phyloP scores from a whole-genome alignment of 1,140 invertebrate species.

The Himalopsyche phryganea region DNA sequence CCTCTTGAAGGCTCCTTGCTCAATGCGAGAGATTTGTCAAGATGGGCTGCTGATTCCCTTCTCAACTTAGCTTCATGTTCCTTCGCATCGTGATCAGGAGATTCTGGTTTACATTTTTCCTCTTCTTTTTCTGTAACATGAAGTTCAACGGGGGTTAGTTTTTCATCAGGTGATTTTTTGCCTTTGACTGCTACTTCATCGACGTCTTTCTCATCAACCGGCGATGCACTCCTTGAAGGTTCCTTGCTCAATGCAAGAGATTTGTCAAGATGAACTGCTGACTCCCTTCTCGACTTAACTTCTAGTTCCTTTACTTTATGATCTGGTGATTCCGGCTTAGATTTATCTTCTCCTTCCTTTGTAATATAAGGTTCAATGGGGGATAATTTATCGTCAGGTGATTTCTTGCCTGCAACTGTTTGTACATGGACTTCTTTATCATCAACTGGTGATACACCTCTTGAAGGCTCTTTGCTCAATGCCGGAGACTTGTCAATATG shows the following conservation, averaged over 20 bases:
- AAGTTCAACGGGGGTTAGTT: constrained; percentile 2
- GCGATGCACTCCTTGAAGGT: neutral
- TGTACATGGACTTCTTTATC: too few species aligned
- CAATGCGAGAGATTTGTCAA: neutral
- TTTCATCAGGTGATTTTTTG: constrained; percentile 1
- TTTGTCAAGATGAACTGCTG: neutral
- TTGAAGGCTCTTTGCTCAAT: too few species aligned
- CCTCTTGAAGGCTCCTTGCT: constrained; percentile 1
- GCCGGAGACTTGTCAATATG: too few species aligned
- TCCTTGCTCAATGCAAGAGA: neutral
- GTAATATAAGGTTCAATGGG: neutral
- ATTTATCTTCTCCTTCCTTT: neutral
- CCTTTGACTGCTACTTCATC: neutral
- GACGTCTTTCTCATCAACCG: too few species aligned
- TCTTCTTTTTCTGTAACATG: constrained; percentile 10
- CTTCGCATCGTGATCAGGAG: constrained; percentile 11
- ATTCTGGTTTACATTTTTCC: constrained; percentile 9
- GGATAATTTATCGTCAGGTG: too few species aligned
- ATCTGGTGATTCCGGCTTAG: neutral
- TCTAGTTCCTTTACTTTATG: neutral
- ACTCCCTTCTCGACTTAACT: neutral
- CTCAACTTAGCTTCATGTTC: constrained; percentile 17
- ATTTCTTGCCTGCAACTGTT: too few species aligned
- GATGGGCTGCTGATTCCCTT: constrained; percentile 1
- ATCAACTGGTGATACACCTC: too few species aligned